phyloP scores from a whole-genome alignment of 2,113 vertebrate genomes.

The Thymallus thymallus region DNA sequence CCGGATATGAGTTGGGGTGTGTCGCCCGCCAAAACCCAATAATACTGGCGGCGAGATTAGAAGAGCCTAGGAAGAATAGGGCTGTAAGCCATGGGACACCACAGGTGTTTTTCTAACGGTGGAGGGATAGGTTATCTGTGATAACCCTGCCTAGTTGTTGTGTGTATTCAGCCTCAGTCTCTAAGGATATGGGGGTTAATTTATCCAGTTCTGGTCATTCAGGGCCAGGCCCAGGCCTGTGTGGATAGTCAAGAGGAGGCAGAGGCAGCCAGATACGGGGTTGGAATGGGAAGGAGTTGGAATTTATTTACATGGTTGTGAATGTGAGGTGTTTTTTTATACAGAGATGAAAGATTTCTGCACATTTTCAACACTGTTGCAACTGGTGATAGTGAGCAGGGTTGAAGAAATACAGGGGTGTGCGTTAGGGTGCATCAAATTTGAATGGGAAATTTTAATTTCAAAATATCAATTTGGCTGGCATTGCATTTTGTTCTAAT shows the following conservation, averaged over 20 bases:
- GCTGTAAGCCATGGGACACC: conserved; percentile 32
- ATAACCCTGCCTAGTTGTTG: conserved; percentile 43
- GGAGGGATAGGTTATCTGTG: conserved; percentile 44
- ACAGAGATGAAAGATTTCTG: not conserved
- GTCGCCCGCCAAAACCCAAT: conserved; percentile 54
- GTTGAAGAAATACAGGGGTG: not conserved
- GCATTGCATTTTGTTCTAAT: no score
- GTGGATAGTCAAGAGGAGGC: not conserved
- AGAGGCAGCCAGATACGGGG: not conserved
- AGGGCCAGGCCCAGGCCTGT: not conserved
- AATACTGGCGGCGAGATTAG: conserved; percentile 60
- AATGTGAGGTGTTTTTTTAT: not conserved
- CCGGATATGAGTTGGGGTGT: conserved; percentile 59
- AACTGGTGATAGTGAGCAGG: not conserved
- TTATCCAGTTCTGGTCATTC: not conserved
- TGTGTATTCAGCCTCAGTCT: conserved; percentile 18
- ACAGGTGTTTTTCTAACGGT: conserved; percentile 40
- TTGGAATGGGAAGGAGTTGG: not conserved
- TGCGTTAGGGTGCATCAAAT: no score
- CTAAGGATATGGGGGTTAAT: not conserved
- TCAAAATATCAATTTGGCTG: no score
- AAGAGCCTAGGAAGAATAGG: conserved; percentile 39
- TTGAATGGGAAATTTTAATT: no score
- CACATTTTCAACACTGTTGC: not conserved
- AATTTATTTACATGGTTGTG: not conserved